These are phyloP conservation scores for Motacilla alba DNA, from an alignment of 2,113 vertebrate species.

Conservation along the genomic window DNA sequence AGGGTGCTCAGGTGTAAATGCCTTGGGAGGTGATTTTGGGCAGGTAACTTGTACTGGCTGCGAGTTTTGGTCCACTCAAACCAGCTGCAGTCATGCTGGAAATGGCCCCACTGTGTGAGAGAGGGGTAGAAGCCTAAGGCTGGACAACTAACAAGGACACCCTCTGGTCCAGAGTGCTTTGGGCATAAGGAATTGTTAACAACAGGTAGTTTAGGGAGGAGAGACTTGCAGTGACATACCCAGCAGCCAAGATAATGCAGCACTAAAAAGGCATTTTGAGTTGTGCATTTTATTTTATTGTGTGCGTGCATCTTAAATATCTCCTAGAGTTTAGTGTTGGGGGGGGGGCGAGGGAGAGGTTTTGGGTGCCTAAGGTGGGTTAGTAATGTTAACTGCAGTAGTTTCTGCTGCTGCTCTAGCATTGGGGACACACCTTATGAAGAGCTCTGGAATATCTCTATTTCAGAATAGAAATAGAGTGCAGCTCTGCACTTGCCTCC, in stretches of 20 bases:
- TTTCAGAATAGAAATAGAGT: neutral
- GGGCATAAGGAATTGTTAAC: neutral
- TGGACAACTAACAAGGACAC: neutral
- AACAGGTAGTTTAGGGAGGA: neutral
- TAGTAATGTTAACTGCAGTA: neutral
- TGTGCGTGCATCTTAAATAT: neutral
- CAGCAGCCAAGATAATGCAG: neutral
- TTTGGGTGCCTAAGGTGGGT: neutral
- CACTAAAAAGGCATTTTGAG: neutral
- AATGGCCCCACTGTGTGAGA: neutral
- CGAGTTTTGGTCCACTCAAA: neutral
- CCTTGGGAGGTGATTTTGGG: neutral
- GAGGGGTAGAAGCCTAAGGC: rapidly evolving
- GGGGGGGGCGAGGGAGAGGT: neutral
- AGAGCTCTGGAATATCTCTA: neutral
- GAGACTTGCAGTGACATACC: neutral
- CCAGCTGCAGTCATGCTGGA: neutral
- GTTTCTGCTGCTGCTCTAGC: neutral
- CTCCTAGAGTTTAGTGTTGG: neutral
- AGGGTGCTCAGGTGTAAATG: neutral
- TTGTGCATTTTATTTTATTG: neutral
- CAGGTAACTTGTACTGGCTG: neutral
- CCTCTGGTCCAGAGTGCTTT: neutral
- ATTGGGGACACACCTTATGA: neutral
- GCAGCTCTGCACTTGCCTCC: neutral